Percentiles rank a stretch among this genome's conserved stretches.
phyloP scores from a whole-genome alignment of 1,140 invertebrate genomes.

The Trinorchestia longiramus region DNA sequence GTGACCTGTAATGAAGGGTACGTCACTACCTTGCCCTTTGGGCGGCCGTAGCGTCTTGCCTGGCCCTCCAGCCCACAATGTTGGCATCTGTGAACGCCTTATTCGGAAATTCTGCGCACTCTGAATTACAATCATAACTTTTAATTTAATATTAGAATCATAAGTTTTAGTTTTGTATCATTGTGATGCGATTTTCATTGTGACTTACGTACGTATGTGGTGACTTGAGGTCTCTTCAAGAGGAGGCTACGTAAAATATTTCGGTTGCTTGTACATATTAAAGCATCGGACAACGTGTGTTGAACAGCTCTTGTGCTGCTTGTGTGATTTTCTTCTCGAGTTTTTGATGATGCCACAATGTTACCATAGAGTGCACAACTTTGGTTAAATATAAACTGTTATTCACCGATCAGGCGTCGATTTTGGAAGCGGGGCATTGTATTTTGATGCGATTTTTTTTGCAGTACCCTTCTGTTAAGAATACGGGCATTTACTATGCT shows the following conservation, averaged over 20 bases:
- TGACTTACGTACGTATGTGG: too few species aligned
- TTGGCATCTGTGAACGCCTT: not conserved
- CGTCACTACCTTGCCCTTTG: not conserved
- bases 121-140: not conserved
- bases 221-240: not conserved
- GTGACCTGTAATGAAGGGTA: not conserved
- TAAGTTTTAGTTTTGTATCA: not conserved
- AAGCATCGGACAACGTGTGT: not conserved
- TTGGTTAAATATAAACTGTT: not conserved
- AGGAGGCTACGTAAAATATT: not conserved
- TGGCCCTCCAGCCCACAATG: not conserved
- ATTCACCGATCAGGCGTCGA: not conserved
- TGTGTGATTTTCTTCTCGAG: not conserved
- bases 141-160: not conserved
- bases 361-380: not conserved
- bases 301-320: not conserved
- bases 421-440: not conserved
- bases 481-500: not conserved
- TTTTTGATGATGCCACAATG: not conserved
- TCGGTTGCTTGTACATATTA: not conserved
- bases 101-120: not conserved
- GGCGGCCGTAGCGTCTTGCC: not conserved
- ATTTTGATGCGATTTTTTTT: too few species aligned
- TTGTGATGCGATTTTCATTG: not conserved
- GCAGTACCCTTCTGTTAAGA: too few species aligned